Percentiles rank a stretch among this genome's conserved stretches.
Evolutionary conservation across 2,113 vertebrate genomes (phyloP).

Genomic region (Melanerpes aurifrons): DNA sequence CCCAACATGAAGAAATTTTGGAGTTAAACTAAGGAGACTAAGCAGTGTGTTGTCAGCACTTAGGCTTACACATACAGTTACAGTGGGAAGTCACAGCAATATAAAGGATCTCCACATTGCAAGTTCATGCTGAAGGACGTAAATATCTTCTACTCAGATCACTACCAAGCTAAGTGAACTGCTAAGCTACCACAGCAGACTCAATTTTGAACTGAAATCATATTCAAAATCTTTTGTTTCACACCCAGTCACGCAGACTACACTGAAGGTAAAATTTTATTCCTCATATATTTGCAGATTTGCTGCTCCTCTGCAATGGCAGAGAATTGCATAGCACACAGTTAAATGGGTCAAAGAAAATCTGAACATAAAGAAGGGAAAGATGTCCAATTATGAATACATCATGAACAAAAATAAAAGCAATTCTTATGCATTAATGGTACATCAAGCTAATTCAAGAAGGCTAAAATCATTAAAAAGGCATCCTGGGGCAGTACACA

Average conservation of each 20-base stretch:
- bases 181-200: neutral
- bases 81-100: neutral
- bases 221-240: neutral
- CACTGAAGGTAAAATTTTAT: neutral
- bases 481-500: conserved; percentile 77
- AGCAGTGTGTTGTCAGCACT: neutral
- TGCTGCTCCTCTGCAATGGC: neutral
- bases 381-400: conserved; percentile 54
- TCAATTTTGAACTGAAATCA: neutral
- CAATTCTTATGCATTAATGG: conserved; percentile 75
- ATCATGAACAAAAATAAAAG: conserved; percentile 77
- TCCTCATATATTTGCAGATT: neutral
- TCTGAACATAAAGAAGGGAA: conserved; percentile 18
- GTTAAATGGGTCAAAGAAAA: conserved; percentile 70
- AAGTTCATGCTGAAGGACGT: neutral
- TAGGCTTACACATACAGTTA: neutral
- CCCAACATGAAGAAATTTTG: neutral
- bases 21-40: neutral
- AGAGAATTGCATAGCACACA: neutral
- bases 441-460: conserved; percentile 77
- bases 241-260: neutral
- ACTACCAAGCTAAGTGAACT: neutral
- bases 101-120: neutral
- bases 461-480: conserved; percentile 70
- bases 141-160: neutral